A percentile compares a stretch with the other conserved stretches of the same genome.
Conservation (phyloP, 2,888 invertebrate species). For the Rhagium mordax region DNA sequence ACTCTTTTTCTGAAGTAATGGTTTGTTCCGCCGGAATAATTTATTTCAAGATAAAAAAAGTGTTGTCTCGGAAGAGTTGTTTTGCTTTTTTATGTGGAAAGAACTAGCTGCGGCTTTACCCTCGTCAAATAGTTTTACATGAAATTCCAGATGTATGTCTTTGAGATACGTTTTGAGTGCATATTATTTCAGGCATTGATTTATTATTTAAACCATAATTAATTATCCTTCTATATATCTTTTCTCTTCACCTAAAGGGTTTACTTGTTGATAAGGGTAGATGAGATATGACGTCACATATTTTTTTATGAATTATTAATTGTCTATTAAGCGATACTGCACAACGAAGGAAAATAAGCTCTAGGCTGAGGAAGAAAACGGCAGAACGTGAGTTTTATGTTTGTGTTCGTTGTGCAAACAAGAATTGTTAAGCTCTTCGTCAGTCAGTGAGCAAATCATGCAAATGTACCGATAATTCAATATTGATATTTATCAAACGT, state of each 20-base stretch:
- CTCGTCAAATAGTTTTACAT: constrained; percentile 25
- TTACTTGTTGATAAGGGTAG: background rate
- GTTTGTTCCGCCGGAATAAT: constrained; percentile 11
- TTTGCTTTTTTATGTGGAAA: constrained; percentile 19
- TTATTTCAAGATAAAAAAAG: constrained; percentile 20
- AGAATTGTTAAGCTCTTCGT: too few relatives aligned
- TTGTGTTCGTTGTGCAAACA: too few relatives aligned
- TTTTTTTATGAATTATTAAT: background rate
- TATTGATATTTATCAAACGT: too few relatives aligned
- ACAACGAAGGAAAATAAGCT: background rate
- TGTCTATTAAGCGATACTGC: background rate
- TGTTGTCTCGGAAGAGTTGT: constrained; percentile 22
- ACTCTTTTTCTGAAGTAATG: background rate
- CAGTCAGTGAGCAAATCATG: too few relatives aligned
- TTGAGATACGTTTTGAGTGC: background rate
- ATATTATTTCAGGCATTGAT: background rate
- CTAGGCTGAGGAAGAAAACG: background rate
- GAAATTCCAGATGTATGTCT: constrained; percentile 18
- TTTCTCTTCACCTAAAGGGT: background rate
- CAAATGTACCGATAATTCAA: too few relatives aligned
- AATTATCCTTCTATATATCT: background rate
- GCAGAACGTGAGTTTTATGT: background rate
- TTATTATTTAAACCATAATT: constrained; percentile 1
- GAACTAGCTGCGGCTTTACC: constrained; percentile 22
- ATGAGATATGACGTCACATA: background rate